Conservation (phyloP, 2,888 invertebrate genomes). For the Ectemnius cavifrons region DNA sequence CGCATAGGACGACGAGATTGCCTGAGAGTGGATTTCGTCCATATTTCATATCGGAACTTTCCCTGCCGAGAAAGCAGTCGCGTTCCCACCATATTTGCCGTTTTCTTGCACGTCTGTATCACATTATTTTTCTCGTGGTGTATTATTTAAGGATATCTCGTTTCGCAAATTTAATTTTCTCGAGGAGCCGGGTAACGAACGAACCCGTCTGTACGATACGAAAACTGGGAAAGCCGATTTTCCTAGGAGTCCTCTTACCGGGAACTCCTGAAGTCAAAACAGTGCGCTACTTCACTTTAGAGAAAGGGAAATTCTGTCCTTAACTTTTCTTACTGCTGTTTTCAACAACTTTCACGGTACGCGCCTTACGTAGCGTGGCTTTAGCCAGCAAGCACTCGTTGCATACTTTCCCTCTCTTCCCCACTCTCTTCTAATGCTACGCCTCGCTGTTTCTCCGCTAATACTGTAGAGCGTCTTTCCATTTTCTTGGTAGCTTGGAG, state of each 20-base stretch:
- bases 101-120: conserved; percentile 21
- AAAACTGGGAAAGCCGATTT: conserved; percentile 34
- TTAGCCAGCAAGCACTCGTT: no score
- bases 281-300: background rate
- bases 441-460: no score
- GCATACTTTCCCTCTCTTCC: no score
- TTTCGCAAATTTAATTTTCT: conserved; percentile 33
- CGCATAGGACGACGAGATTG: background rate
- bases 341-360: no score
- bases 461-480: no score
- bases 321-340: no score
- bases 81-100: conserved; percentile 17
- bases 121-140: conserved; percentile 34
- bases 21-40: background rate
- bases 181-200: background rate
- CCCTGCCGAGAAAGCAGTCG: background rate
- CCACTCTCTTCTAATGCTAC: no score
- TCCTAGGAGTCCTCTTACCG: conserved; percentile 1
- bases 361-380: no score
- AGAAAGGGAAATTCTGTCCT: background rate
- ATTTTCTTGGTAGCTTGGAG: no score
- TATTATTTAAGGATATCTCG: conserved; percentile 4
- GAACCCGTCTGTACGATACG: conserved; percentile 17
- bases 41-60: background rate
- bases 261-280: background rate